phyloP scores from a whole-genome alignment of 2,888 invertebrate genomes.

The Oscheius sp. region DNA sequence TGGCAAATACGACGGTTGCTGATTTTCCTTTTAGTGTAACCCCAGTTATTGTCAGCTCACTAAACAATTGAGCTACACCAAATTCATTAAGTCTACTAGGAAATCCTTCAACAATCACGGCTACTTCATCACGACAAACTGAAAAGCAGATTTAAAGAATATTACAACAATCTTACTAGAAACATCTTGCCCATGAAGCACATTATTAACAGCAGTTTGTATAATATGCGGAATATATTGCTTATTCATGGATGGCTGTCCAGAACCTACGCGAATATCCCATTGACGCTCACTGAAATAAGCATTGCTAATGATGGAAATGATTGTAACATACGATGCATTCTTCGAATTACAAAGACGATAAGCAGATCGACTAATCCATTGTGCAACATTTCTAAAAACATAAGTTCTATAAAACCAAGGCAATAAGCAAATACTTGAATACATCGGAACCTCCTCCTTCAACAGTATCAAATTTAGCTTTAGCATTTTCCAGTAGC shows the following conservation, averaged over 20 bases:
- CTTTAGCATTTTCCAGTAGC: constrained; percentile 58
- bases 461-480: constrained; percentile 3
- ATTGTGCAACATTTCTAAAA: constrained; percentile 39
- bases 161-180: constrained; percentile 23
- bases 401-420: not conserved
- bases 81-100: constrained; percentile 51
- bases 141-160: not conserved
- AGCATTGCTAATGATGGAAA: too few relatives aligned
- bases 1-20: constrained; percentile 52
- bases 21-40: constrained; percentile 39
- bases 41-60: constrained; percentile 42
- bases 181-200: constrained; percentile 44
- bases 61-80: constrained; percentile 53
- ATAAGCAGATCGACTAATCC: constrained; percentile 34
- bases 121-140: constrained; percentile 38
- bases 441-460: constrained; percentile 47
- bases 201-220: constrained; percentile 46
- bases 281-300: constrained; percentile 24
- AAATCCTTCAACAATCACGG: constrained; percentile 42
- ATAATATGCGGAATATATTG: constrained; percentile 50
- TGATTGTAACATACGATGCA: not conserved
- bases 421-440: constrained; percentile 7
- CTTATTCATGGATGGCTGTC: constrained; percentile 33
- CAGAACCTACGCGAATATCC: constrained; percentile 35
- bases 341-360: constrained; percentile 14